A percentile compares a stretch with the other conserved stretches of the same genome.
phyloP scores from a whole-genome alignment of 2,888 invertebrate species.

The Eilema depressum region DNA sequence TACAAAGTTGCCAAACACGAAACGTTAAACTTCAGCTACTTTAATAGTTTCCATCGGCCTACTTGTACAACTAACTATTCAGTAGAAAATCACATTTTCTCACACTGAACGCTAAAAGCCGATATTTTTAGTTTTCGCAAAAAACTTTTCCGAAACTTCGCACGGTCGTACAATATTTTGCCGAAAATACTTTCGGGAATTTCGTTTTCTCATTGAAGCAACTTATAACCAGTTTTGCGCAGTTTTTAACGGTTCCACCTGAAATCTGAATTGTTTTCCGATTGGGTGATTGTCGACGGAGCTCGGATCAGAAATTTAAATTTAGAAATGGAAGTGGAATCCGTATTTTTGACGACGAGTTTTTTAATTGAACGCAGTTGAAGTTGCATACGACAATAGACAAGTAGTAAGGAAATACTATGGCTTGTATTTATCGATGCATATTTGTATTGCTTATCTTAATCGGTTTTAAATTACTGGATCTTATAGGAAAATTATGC shows the following conservation, averaged over 20 bases:
- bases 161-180: slow-evolving; percentile 29
- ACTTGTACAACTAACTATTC: slow-evolving; percentile 35
- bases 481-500: no score
- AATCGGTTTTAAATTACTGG: no score
- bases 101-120: slow-evolving; percentile 19
- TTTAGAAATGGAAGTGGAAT: neutral
- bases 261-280: neutral
- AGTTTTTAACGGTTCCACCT: slow-evolving; percentile 13
- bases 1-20: slow-evolving; percentile 26
- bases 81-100: slow-evolving; percentile 43
- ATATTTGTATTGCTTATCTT: no score
- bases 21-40: slow-evolving; percentile 26
- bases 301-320: neutral
- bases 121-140: slow-evolving; percentile 31
- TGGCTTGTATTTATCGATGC: no score
- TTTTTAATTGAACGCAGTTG: neutral
- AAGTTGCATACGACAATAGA: neutral
- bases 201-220: slow-evolving; percentile 26
- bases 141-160: slow-evolving; percentile 36
- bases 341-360: neutral
- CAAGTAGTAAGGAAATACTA: neutral
- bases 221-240: slow-evolving; percentile 31
- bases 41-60: slow-evolving; percentile 36
- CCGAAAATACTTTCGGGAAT: slow-evolving; percentile 35
- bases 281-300: neutral